These are phyloP conservation scores for Poeciliopsis retropinna DNA, from an alignment of 2,113 vertebrate genomes.

Conservation along the genomic window DNA sequence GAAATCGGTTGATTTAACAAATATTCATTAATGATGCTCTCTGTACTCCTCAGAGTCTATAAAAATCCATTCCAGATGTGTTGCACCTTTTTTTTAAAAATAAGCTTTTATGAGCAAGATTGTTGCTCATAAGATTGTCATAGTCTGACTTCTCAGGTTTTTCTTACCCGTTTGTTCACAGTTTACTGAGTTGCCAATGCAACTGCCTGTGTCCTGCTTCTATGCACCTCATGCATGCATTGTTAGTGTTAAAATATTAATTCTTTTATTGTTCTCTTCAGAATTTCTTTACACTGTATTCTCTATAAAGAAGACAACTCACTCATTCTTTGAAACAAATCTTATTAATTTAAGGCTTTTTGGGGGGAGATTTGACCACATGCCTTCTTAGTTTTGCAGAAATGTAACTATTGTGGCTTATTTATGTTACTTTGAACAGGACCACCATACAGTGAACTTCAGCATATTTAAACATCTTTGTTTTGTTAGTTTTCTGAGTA, in stretches of 20 bases:
- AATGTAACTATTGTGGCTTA: no score
- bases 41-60: background rate
- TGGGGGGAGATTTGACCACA: no score
- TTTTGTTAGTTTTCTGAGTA: no score
- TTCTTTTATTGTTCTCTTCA: background rate
- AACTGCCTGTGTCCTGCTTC: background rate
- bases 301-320: no score
- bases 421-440: no score
- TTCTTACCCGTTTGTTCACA: background rate
- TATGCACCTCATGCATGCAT: background rate
- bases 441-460: no score
- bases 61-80: background rate
- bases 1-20: background rate
- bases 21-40: background rate
- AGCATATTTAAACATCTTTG: no score
- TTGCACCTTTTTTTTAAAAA: background rate
- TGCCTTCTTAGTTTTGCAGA: no score
- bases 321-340: no score
- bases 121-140: background rate
- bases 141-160: background rate
- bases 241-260: background rate
- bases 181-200: no score
- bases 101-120: no score
- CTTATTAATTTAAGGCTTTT: no score
- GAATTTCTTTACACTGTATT: background rate